Percentiles rank a stretch among this genome's conserved stretches.
These are phyloP conservation scores for Ceuthmochares aereus DNA, from an alignment of 2,113 vertebrate genomes.

Conservation along the genomic window DNA sequence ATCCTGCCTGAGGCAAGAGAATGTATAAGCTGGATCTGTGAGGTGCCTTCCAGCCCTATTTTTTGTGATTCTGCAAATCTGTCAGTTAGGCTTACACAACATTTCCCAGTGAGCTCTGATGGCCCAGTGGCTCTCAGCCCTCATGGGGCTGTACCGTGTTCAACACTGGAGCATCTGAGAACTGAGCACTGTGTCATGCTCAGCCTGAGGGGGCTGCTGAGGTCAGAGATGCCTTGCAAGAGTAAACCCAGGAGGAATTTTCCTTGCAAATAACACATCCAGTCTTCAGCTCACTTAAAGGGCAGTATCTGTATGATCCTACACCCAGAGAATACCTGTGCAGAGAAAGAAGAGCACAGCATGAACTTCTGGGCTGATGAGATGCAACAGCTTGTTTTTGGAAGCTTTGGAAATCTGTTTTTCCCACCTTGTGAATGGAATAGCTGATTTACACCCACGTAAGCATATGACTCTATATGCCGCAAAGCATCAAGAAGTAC, in stretches of 20 bases:
- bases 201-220: accelerated
- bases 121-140: neutral
- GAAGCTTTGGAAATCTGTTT: too few species aligned
- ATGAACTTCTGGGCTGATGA: neutral
- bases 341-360: neutral
- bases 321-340: neutral
- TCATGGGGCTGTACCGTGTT: neutral
- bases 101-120: neutral
- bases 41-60: neutral
- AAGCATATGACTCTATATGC: neutral
- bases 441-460: neutral
- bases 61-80: neutral
- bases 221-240: neutral
- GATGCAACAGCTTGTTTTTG: neutral
- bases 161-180: neutral
- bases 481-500: neutral
- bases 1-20: neutral
- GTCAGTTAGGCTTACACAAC: neutral
- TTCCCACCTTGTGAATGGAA: neutral
- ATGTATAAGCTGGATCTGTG: neutral
- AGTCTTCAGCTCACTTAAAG: neutral
- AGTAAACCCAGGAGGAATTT: neutral
- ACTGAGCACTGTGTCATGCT: accelerated
- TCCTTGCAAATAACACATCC: neutral
- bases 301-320: neutral